Evolutionary conservation across 1,140 invertebrate genomes (phyloP), one percentile per base, ranked within the genome.

Genomic region (Sinonovacula constricta): DNA sequence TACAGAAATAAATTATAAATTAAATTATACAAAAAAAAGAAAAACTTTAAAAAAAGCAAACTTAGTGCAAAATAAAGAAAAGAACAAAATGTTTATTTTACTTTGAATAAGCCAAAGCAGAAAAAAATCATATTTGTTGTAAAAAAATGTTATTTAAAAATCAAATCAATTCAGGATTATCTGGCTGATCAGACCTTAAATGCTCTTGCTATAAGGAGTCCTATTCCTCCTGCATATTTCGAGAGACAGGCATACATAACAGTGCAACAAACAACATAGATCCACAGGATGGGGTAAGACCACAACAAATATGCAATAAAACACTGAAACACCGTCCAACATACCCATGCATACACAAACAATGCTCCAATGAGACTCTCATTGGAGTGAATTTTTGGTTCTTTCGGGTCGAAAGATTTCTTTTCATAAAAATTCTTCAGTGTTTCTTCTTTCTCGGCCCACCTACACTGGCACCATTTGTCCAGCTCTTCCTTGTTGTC

Each of bases 391-490:
- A 69, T 30, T 22, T n/a, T 24, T 1, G 30, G 14, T 0, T 31
- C 22, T 3, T 49, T 33, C 15, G 18, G 24, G 18, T 56, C 45
- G 66, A 79, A 81, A 12, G 67, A 45, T 28, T 83, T 76, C 33
- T 79, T 76, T 57, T 75, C 56, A 76, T 88, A 88, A 74, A 87
- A 88, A 12, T 76, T 26, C 68, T 83, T 57, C 0, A 89, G 83
- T 7, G 39, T 56, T n/a, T 77, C 57, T 68, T 90, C 88, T 74
- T 90, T 90, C 51, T 84, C 71, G 10, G 18, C 65, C 88, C 88
- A 90, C 2, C 60, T 60, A 10, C 84, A 65, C 45, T 80, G 69
- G 49, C 84, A 86, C 88, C 87, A 89, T 14, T 51, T 36, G 12
- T 70, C 70, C 0, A 90, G 71, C n/a, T 80, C 85, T 12, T 85